Percentiles rank a stretch among this genome's conserved stretches.
These are phyloP conservation scores for Dasypolia templi DNA, from an alignment of 2,888 invertebrate genomes.

Conservation along the genomic window DNA sequence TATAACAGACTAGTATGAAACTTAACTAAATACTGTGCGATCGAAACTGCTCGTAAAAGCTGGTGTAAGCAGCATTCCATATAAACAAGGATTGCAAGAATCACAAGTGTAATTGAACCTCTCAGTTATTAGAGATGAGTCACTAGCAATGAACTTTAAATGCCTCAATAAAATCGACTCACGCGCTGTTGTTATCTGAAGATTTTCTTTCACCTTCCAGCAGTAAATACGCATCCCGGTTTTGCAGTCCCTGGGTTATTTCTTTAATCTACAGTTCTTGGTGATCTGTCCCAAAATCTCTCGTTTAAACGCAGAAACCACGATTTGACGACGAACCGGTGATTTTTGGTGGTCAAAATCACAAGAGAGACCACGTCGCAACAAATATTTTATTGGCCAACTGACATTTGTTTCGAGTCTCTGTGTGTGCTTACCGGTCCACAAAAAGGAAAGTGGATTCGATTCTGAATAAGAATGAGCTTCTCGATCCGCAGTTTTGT, in stretches of 20 bases:
- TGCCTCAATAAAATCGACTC: constrained; percentile 38
- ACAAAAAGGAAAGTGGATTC: constrained; percentile 44
- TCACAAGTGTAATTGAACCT: constrained; percentile 39
- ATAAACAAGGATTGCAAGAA: constrained; percentile 31
- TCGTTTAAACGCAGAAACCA: constrained; percentile 5
- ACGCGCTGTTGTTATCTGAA: constrained; percentile 36
- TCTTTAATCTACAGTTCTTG: background rate
- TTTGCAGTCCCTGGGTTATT: constrained; percentile 1
- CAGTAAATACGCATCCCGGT: constrained; percentile 9
- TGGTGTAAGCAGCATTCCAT: constrained; percentile 31
- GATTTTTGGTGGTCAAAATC: constrained; percentile 15
- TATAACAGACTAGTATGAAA: constrained; percentile 24
- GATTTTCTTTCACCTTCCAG: constrained; percentile 18
- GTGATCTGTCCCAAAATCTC: background rate
- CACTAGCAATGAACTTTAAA: constrained; percentile 30
- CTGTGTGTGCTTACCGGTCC: constrained; percentile 36
- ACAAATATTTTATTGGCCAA: constrained; percentile 43
- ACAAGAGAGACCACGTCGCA: constrained; percentile 10
- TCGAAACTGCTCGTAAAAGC: constrained; percentile 28
- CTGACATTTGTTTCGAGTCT: constrained; percentile 46
- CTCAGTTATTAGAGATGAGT: constrained; percentile 44
- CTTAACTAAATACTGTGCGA: constrained; percentile 32
- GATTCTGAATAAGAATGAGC: constrained; percentile 54
- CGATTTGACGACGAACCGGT: constrained; percentile 7
- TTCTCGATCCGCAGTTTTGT: constrained; percentile 38